These are phyloP conservation scores for Pithecia hirsuta DNA, from an alignment of 2,797 vertebrate genomes.

Conservation along the genomic window DNA sequence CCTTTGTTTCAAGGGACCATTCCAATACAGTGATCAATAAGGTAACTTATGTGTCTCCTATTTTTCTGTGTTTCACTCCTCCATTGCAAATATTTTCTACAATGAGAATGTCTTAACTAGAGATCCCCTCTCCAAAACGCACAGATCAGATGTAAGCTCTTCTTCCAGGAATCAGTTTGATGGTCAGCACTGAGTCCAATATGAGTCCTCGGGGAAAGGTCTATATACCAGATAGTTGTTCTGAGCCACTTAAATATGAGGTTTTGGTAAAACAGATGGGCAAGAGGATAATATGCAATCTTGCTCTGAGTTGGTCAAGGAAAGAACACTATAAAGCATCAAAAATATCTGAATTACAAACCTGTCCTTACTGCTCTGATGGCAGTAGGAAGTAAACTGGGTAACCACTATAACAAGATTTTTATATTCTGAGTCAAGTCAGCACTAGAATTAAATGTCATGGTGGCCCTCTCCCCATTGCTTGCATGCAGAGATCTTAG, in stretches of 20 bases:
- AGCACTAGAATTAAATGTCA: neutral
- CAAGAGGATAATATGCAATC: neutral
- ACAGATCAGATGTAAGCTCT: neutral
- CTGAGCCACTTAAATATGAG: neutral
- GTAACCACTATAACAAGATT: neutral
- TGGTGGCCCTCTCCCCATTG: neutral
- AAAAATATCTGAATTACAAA: neutral
- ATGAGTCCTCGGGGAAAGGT: neutral
- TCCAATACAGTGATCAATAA: neutral
- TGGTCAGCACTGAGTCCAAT: neutral
- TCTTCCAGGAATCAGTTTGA: neutral
- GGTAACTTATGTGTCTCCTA: neutral
- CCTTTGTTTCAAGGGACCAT: neutral
- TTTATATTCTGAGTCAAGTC: neutral
- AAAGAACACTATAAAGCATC: neutral
- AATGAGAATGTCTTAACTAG: neutral
- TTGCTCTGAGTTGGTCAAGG: neutral
- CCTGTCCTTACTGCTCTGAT: neutral
- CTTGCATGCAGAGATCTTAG: neutral
- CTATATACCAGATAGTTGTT: neutral
- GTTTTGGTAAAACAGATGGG: neutral
- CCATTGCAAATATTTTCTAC: neutral
- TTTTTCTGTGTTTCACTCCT: neutral
- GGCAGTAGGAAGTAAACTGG: neutral
- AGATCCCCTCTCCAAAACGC: neutral